Evolutionary conservation across 2,113 vertebrate species (phyloP).

Genomic region (Eretmochelys imbricata): DNA sequence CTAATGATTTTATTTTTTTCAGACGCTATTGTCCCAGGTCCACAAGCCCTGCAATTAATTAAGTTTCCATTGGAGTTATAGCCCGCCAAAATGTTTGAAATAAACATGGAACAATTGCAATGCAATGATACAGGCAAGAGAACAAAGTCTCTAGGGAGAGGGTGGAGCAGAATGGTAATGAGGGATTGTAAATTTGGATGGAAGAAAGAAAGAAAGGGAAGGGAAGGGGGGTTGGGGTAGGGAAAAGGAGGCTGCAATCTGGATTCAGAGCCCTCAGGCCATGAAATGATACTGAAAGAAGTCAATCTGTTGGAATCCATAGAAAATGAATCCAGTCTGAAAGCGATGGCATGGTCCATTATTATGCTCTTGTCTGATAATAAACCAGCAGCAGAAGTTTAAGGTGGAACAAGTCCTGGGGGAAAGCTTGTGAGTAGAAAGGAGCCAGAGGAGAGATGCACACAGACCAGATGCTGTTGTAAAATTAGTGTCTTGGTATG

Average conservation of each 20-base stretch:
- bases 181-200: conserved; percentile 35
- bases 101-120: conserved; percentile 57
- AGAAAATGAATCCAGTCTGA: conserved; percentile 19
- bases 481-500: background rate
- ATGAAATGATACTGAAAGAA: conserved; percentile 41
- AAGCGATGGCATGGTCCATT: background rate
- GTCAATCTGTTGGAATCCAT: conserved; percentile 56
- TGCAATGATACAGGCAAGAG: conserved; percentile 33
- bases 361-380: background rate
- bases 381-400: background rate
- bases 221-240: background rate
- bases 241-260: background rate
- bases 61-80: conserved; percentile 53
- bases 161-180: conserved; percentile 64
- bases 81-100: conserved; percentile 74
- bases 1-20: background rate
- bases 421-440: background rate
- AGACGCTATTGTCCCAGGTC: conserved; percentile 39
- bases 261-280: background rate
- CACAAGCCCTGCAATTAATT: conserved; percentile 56
- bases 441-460: background rate
- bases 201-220: background rate
- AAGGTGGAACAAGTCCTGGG: conserved; percentile 2
- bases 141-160: conserved; percentile 40
- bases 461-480: background rate